A percentile compares a stretch with the other conserved stretches of the same genome.
These are phyloP conservation scores for Orchestia grillus DNA, from an alignment of 1,140 invertebrate genomes.

Conservation along the genomic window DNA sequence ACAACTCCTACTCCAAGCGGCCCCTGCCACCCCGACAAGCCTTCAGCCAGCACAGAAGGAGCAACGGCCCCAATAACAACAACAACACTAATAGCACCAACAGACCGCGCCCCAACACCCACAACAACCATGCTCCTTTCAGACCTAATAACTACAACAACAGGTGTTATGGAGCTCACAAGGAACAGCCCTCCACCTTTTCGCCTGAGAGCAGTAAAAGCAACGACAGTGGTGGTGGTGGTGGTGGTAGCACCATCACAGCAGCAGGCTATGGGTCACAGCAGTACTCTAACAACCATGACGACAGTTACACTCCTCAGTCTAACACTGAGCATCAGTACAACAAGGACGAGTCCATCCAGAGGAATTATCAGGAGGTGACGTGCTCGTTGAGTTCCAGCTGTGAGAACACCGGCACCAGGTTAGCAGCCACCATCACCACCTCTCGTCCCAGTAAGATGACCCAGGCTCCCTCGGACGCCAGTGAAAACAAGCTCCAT, in stretches of 20 bases:
- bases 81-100: not conserved
- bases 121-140: not conserved
- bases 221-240: not conserved
- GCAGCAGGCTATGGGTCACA: not conserved
- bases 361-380: not conserved
- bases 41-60: not conserved
- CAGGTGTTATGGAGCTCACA: not conserved
- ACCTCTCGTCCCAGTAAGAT: not conserved
- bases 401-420: not conserved
- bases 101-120: not conserved
- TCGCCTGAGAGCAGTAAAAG: not conserved
- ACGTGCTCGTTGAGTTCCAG: not conserved
- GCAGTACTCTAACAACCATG: conserved; percentile 5
- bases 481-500: not conserved
- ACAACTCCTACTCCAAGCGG: not conserved
- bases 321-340: not conserved
- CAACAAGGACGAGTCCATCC: not conserved
- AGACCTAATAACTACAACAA: not conserved
- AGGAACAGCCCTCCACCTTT: not conserved
- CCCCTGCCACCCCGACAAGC: not conserved
- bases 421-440: not conserved
- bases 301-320: not conserved
- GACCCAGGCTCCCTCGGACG: not conserved
- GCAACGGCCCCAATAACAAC: not conserved
- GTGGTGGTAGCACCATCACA: not conserved